Evolutionary conservation across 2,797 vertebrate species (phyloP).

Genomic region (Platalea minor): DNA sequence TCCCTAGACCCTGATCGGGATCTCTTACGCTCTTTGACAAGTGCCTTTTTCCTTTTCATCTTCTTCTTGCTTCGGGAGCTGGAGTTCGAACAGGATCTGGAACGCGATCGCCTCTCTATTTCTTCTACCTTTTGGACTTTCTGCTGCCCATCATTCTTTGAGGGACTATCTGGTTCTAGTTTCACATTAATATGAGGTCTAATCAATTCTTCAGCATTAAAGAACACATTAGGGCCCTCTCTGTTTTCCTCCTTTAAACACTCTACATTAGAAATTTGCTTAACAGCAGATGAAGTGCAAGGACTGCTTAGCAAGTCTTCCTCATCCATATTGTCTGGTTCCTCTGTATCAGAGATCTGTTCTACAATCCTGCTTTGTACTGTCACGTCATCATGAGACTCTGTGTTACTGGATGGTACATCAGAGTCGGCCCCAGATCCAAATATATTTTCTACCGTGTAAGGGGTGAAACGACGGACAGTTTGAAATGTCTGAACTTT

Average conservation of each 20-base stretch:
- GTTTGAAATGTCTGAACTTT: constrained; percentile 68
- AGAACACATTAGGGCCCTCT: constrained; percentile 54
- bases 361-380: constrained; percentile 56
- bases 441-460: constrained; percentile 33
- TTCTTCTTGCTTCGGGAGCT: constrained; percentile 70
- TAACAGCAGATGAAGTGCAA: background rate
- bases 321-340: constrained; percentile 27
- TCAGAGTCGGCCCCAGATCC: constrained; percentile 43
- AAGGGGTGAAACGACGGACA: constrained; percentile 77
- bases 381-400: background rate
- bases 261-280: background rate
- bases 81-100: constrained; percentile 72
- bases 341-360: constrained; percentile 56
- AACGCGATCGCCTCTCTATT: constrained; percentile 56
- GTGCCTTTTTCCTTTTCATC: constrained; percentile 54
- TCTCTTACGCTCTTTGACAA: constrained; percentile 33
- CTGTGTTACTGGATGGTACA: background rate
- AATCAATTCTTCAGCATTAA: constrained; percentile 58
- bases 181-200: constrained; percentile 65
- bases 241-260: constrained; percentile 49
- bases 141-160: constrained; percentile 22
- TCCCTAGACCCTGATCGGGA: constrained; percentile 63
- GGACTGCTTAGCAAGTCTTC: constrained; percentile 1
- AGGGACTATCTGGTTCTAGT: constrained; percentile 35
- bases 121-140: constrained; percentile 26